Base-by-base conservation (phyloP, 1,140 invertebrate species). In the Drosophila lacteicornis region DNA sequence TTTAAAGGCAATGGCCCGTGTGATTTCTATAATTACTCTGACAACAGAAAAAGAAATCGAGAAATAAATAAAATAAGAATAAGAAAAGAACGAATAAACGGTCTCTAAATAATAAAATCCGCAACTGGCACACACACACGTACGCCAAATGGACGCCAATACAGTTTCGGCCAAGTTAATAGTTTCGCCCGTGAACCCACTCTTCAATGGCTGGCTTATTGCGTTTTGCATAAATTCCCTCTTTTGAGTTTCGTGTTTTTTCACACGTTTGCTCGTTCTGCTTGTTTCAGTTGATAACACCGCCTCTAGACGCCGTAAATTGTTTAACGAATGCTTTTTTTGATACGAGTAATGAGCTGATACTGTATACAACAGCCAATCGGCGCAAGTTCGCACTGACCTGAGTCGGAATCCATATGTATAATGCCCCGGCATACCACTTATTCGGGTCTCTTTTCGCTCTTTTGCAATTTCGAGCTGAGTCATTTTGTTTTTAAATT, bases 191-290 rank as follows among this genome's bases (percentile, higher is more conserved):
- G 57, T 77, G 61, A 83, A 78, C 60, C 40, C 46, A 27, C 61
- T 22, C 19, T 22, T 22, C 19, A 22, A 12, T 38, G 13, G 1
- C 53, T 58, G 60, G 51, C 77, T 80, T 84, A 79, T 88, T 88
- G 84, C 84, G 84, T 88, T 84, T 81, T 84, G 66, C 85, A 90
- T 90, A 81, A 90, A 90, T 69, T 80, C 51, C 46, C 33, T 33
- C 67, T 50, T 66, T 70, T 25, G 45, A 61, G 17, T 45, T 66
- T 66, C 27, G 43, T 74, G 46, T 67, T 50, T 15, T 76, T 76
- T 77, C 58, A 56, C 70, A 74, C 70, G 67, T 80, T 74, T 79
- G 38, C 59, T 17, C 47, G 68, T 60, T 81, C 51, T 50, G 50
- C 56, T 69, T 33, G 25, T 59, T 60, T 56, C 60, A 19, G 46